Evolutionary conservation across 2,797 vertebrate genomes (phyloP), one percentile per base, ranked within the genome.

Genomic region (Rhinichthys osculus): DNA sequence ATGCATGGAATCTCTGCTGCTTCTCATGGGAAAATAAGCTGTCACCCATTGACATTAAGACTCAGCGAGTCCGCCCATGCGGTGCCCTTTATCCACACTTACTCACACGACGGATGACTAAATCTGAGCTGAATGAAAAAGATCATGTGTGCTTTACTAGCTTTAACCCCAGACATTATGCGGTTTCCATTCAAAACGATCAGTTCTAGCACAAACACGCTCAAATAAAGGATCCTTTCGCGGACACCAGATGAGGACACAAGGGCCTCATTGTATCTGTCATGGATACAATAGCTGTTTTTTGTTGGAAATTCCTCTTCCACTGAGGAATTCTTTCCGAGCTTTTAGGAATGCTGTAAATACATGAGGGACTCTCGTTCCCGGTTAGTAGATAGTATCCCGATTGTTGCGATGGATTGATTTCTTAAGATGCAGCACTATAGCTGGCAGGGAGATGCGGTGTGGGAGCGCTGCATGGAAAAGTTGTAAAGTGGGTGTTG

Each of bases 401-500:
- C 2, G 4, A 21, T 47, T 8, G 59, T 67, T 67, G 23, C 62
- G 7, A 71, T 70, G 52, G 85, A 50, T 69, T 33, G 72, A 81
- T 30, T 62, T 47, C 13, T 69, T n/a, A 84, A 73, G 86, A 87
- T 87, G 73, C 82, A 57, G 89, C 17, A 84, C 47, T 80, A 87
- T 77, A 90, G 64, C 92, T 94, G 92, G 92, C 92, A 91, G 84
- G 87, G 87, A 88, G 80, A 52, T 74, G 89, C 70, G 73, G 81
- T 89, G 87, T 93, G 91, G 92, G 91, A 92, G 92, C 92, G 92
- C 84, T 90, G 90, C 87, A 89, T 92, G 92, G 93, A 95, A 95
- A 95, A 90, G 89, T 89, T 87, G 77, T 84, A 84, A 77, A 70
- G 81, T 93, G 93, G 93, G 92, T 91, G 94, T 94, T 92, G 92